These are phyloP conservation scores for Lasioglossum lativentre DNA, from an alignment of 2,888 invertebrate species.

Conservation along the genomic window DNA sequence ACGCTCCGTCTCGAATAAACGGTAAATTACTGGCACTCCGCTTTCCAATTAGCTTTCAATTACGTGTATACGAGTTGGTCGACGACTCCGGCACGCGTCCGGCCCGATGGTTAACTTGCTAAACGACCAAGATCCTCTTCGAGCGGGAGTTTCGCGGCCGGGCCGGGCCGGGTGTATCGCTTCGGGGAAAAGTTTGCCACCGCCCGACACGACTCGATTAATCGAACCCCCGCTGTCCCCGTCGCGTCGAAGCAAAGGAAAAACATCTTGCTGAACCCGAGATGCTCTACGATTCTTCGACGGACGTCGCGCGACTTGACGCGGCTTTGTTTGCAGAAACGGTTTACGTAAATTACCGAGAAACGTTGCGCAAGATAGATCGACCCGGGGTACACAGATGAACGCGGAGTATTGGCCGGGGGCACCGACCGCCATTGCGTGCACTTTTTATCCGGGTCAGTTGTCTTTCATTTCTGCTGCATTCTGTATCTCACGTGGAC, in stretches of 20 bases:
- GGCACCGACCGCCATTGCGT: background rate
- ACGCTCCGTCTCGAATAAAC: slow-evolving; percentile 46
- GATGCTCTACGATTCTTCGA: background rate
- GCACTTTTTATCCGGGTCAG: slow-evolving; percentile 12
- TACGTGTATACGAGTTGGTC: slow-evolving; percentile 14
- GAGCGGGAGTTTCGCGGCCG: background rate
- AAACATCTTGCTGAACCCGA: slow-evolving; percentile 4
- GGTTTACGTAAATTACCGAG: background rate
- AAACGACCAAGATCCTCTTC: slow-evolving; percentile 31
- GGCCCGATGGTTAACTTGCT: slow-evolving; percentile 37
- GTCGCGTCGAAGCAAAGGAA: too few species aligned
- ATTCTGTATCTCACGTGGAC: background rate
- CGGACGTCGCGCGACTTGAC: background rate
- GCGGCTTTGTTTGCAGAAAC: background rate
- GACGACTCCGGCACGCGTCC: slow-evolving; percentile 46
- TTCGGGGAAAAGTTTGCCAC: slow-evolving; percentile 38
- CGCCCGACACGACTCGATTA: slow-evolving; percentile 25
- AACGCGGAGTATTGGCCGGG: background rate
- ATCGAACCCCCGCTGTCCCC: too few species aligned
- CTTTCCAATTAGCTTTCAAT: slow-evolving; percentile 63
- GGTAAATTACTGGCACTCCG: slow-evolving; percentile 58
- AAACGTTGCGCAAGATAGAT: slow-evolving; percentile 11
- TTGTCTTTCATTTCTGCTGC: slow-evolving; percentile 2
- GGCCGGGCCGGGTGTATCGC: slow-evolving; percentile 39
- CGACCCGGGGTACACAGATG: background rate